Evolutionary conservation across 1,140 invertebrate species (phyloP), one percentile per base, ranked within the genome.

Genomic region (Campodea augens): DNA sequence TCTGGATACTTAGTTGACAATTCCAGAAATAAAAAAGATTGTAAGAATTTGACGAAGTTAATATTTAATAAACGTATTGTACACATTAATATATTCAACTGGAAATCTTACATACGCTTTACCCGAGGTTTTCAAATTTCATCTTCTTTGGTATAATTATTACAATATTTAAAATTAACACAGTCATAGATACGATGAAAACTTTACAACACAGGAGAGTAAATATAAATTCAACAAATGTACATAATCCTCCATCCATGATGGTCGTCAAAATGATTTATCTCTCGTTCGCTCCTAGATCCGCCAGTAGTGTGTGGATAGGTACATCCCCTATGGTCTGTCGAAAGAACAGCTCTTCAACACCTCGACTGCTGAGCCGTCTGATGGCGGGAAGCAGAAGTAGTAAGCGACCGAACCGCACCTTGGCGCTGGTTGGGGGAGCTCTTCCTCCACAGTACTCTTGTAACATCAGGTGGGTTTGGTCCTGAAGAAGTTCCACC

Each of bases 401-500:
- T 32, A 86, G 63, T 0, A 87, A 61, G 41, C 73, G 73, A 0
- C 80, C 80, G 43, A 83, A 73, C 13, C 82, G 65, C 1, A 70
- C 68, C 47, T 71, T 64, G 37, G 71, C 68, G 53, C 72, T 52
- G 1, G 46, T 27, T 12, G 51, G 49, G 46, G 45, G 55, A 38
- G 22, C 45, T 45, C 45, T 55, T 53, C 48, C 61, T 1, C 50
- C 49, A 52, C 69, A 73, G 48, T 73, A 72, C 45, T 82, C 78
- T 45, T 75, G 73, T 2, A 87, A 63, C 58, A 83, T 73, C 4
- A 78, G 62, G 25, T 84, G 73, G 0, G 78, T 78, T 59, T 85
- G 79, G 50, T 85, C 81, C 64, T 86, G 81, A 1, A 83, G 55
- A 1, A 74, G 60, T 56, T 82, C 73, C 2, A 83, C 68, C 48